Evolutionary conservation across 2,888 invertebrate species (phyloP).

Genomic region (Aleiodes alternator): DNA sequence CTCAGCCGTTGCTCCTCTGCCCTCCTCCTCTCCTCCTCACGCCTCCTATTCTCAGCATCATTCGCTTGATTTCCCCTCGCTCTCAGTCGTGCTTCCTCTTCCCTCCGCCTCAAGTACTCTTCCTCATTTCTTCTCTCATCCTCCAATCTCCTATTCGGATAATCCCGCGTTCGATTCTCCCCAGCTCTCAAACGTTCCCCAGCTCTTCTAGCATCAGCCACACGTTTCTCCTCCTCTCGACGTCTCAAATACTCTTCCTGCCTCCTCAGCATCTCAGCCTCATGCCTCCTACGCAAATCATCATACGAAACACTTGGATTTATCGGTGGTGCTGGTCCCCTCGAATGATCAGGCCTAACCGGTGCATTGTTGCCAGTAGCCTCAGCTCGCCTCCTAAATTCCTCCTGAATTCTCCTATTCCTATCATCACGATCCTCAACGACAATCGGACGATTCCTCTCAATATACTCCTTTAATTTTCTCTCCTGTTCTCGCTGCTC

Average conservation of each 20-base stretch:
- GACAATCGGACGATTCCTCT: constrained; percentile 60
- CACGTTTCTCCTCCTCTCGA: constrained; percentile 2
- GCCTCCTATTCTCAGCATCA: not conserved
- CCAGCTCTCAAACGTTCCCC: not conserved
- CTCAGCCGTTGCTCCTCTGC: constrained; percentile 47
- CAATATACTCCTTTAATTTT: constrained; percentile 58
- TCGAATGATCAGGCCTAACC: not conserved
- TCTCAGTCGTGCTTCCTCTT: constrained; percentile 48
- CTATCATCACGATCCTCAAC: constrained; percentile 21
- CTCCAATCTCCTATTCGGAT: constrained; percentile 44
- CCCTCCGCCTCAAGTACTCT: constrained; percentile 57
- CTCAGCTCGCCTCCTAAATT: not conserved
- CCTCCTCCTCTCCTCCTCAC: constrained; percentile 45
- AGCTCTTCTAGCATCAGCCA: not conserved
- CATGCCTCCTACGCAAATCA: not conserved
- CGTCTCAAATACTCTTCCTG: constrained; percentile 38
- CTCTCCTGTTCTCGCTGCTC: constrained; percentile 46
- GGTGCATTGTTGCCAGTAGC: not conserved
- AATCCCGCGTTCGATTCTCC: constrained; percentile 34
- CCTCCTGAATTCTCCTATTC: not conserved
- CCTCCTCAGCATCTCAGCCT: constrained; percentile 25
- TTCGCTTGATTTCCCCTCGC: not conserved
- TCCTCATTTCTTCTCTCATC: constrained; percentile 63
- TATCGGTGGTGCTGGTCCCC: constrained; percentile 9
- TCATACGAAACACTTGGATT: not conserved